Percentiles rank a stretch among this genome's conserved stretches.
Evolutionary conservation across 2,797 vertebrate genomes (phyloP).

Genomic region (Clarias laeviceps): DNA sequence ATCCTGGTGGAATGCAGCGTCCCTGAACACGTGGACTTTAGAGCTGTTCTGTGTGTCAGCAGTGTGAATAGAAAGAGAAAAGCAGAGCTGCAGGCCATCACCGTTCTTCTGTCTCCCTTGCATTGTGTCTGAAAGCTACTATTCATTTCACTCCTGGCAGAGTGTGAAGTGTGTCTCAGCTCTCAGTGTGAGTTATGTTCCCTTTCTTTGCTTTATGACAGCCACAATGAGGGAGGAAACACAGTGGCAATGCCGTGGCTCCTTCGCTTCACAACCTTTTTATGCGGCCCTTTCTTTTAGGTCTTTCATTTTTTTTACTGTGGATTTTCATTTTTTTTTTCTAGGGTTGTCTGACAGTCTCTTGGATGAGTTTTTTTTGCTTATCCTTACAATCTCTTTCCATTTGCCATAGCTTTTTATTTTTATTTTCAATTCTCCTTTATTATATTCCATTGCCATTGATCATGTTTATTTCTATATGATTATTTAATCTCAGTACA

Average conservation of each 20-base stretch:
- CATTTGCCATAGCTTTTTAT: not conserved
- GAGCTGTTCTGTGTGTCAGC: slow-evolving; percentile 46
- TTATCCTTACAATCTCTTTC: not conserved
- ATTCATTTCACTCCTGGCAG: slow-evolving; percentile 32
- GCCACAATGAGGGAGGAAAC: not conserved
- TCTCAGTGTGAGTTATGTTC: slow-evolving; percentile 30
- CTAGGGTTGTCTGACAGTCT: not conserved
- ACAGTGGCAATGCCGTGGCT: not conserved
- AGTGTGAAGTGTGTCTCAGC: slow-evolving; percentile 14
- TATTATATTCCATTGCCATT: not conserved
- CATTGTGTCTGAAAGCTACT: slow-evolving; percentile 40
- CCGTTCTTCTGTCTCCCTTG: slow-evolving; percentile 27
- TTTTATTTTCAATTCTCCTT: not conserved
- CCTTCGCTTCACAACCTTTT: not conserved
- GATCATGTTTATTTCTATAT: not conserved
- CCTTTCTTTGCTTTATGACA: slow-evolving; percentile 6
- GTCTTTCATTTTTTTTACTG: not conserved
- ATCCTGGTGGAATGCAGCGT: slow-evolving; percentile 21
- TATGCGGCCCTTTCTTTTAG: not conserved
- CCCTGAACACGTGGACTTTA: slow-evolving; percentile 42
- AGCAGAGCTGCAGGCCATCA: slow-evolving; percentile 18
- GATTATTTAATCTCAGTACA: not conserved
- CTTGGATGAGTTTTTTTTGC: not conserved
- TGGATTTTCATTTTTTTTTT: not conserved
- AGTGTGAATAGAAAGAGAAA: slow-evolving; percentile 47